phyloP scores from a whole-genome alignment of 2,113 vertebrate genomes.

The Coturnix japonica region DNA sequence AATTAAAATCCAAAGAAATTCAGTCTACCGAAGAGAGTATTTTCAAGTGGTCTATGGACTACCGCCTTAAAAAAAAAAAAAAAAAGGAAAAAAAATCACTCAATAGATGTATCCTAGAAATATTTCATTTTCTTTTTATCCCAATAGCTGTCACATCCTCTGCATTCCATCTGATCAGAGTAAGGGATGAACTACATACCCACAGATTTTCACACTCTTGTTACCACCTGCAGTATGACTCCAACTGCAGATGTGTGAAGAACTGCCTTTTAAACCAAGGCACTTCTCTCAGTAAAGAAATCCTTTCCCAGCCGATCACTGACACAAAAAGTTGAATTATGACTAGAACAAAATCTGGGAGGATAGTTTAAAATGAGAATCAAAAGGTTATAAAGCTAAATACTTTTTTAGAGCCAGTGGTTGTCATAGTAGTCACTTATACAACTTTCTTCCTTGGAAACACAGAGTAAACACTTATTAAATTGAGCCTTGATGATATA shows the following conservation, averaged over 20 bases:
- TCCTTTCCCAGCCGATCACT: neutral
- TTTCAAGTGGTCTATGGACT: neutral
- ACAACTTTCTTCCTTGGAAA: conserved; percentile 56
- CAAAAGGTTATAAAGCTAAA: conserved; percentile 57
- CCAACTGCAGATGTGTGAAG: neutral
- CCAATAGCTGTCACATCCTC: neutral
- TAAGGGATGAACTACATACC: neutral
- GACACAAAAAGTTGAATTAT: neutral
- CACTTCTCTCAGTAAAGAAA: neutral
- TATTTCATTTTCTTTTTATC: neutral
- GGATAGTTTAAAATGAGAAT: conserved; percentile 38
- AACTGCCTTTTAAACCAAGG: neutral
- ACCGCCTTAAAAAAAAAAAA: neutral
- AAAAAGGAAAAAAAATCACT: neutral
- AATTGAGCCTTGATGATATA: conserved; percentile 48
- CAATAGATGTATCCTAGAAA: neutral
- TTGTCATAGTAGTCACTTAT: conserved; percentile 32
- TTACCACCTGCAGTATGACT: neutral
- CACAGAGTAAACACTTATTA: conserved; percentile 47
- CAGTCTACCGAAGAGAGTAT: neutral
- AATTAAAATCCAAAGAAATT: neutral
- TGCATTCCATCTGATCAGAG: neutral
- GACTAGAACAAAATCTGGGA: conserved; percentile 42
- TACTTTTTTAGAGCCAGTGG: conserved; percentile 28
- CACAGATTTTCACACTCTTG: neutral